Conservation (phyloP, 1,140 invertebrate species). For the Caenorhabditis latens region DNA sequence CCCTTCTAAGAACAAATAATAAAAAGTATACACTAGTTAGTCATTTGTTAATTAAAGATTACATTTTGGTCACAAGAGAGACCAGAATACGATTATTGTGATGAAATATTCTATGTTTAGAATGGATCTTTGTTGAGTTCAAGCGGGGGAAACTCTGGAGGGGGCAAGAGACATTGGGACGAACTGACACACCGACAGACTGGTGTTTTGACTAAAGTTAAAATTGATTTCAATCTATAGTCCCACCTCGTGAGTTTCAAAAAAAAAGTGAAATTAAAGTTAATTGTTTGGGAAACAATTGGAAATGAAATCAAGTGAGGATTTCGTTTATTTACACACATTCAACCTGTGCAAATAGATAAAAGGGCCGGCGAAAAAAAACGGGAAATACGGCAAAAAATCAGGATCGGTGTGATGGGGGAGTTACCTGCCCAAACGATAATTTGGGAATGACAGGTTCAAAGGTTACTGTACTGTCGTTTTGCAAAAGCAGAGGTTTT, state of each 20-base stretch:
- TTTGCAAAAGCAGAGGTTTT: too few relatives aligned
- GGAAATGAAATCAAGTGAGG: neutral
- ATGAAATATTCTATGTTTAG: neutral
- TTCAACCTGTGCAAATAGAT: constrained; percentile 15
- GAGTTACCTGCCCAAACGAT: too few relatives aligned
- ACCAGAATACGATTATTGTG: neutral
- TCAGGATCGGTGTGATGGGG: too few relatives aligned
- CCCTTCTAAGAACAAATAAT: neutral
- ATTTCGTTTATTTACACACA: neutral
- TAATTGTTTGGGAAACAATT: constrained; percentile 8
- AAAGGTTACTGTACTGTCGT: too few relatives aligned
- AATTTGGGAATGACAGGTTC: too few relatives aligned
- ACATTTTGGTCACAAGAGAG: neutral
- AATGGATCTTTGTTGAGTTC: neutral
- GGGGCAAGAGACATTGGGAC: neutral
- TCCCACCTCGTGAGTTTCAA: neutral
- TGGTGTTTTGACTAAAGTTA: neutral
- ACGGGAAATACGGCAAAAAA: too few relatives aligned
- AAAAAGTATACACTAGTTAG: neutral
- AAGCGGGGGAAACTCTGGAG: neutral
- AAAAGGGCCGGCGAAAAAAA: neutral
- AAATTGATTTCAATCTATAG: neutral
- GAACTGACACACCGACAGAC: neutral
- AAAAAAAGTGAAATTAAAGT: neutral
- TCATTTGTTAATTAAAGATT: constrained; percentile 38